Base-by-base conservation (phyloP, 2,797 vertebrate genomes). In the Vultur gryphus region DNA sequence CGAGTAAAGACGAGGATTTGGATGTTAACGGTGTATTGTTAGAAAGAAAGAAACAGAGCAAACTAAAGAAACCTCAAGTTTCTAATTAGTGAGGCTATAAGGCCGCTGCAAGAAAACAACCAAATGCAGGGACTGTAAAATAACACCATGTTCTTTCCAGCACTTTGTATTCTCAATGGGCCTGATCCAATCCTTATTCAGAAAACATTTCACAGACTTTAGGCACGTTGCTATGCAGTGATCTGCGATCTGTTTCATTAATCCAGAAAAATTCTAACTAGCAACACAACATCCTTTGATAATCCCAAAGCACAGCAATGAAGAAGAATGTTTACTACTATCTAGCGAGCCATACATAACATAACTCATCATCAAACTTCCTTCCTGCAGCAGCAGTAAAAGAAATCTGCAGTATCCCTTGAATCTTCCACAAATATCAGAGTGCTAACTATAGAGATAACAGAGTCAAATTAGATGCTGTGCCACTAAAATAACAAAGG, bases 201-300 rank as follows among this genome's bases (percentile, higher is more conserved):
- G 80, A 93, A 91, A 93, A 86, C 80, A 95, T 93, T 93, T 93
- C 85, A 92, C 58, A 76, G 85, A 86, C 62, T 82, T 88, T 76
- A 78, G 89, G 54, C 92, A 80, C 18, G 10, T 92, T 92, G 87
- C 93, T 93, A 71, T 90, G 95, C 89, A 93, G 87, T 81, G 79
- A 93, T 91, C 90, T 93, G 82, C 23, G 49, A 95, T 88, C 87
- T 87, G 79, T 93, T 95, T 87, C 94, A 90, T 95, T 96, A 96
- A 91, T 95, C 91, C 57, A 80, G 84, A 88, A 94, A 91, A 92
- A 96, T 78, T 89, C 65, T 90, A 90, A 95, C 71, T 77, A 89
- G 87, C 69, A 89, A n/a, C 87, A 88, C 28, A 69, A 70, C 75
- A 54, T 37, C 37, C 87, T 89, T 76, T 65, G 72, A 84, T 90